These are phyloP conservation scores for Metopia argyrocephala DNA, from an alignment of 2,888 invertebrate species.

Conservation along the genomic window DNA sequence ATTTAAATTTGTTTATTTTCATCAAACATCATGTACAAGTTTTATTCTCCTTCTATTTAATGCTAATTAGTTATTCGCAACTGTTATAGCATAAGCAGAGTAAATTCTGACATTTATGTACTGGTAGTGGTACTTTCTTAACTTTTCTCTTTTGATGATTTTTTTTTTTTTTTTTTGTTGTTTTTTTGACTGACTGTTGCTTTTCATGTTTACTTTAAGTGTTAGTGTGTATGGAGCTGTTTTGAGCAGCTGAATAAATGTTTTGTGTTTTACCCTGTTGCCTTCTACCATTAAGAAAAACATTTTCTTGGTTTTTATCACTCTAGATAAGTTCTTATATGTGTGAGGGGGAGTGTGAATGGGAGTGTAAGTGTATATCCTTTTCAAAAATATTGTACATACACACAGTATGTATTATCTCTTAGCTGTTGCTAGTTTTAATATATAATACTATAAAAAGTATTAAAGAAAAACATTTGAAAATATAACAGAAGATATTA, in stretches of 20 bases:
- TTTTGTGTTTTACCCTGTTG: neutral
- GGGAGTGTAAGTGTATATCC: neutral
- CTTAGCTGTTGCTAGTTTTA: neutral
- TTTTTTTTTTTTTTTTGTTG: constrained; percentile 2
- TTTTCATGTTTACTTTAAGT: neutral
- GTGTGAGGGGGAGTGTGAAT: too few species aligned
- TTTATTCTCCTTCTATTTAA: neutral
- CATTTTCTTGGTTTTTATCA: neutral
- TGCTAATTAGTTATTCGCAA: neutral
- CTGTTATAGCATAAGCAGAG: neutral
- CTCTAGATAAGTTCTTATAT: neutral
- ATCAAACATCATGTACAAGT: too few species aligned
- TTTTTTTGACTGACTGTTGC: constrained; percentile 37
- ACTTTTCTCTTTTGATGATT: constrained; percentile 37
- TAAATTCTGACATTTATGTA: too few species aligned
- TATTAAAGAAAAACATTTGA: neutral
- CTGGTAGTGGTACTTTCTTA: neutral
- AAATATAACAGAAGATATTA: neutral
- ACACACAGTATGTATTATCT: neutral
- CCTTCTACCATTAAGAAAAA: neutral
- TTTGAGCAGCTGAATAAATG: neutral
- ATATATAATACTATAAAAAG: neutral
- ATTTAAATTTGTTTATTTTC: neutral
- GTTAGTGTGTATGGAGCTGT: neutral
- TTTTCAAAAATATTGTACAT: neutral